These are phyloP conservation scores for Drosophila niveifrons DNA, from an alignment of 2,888 invertebrate species.

Conservation along the genomic window DNA sequence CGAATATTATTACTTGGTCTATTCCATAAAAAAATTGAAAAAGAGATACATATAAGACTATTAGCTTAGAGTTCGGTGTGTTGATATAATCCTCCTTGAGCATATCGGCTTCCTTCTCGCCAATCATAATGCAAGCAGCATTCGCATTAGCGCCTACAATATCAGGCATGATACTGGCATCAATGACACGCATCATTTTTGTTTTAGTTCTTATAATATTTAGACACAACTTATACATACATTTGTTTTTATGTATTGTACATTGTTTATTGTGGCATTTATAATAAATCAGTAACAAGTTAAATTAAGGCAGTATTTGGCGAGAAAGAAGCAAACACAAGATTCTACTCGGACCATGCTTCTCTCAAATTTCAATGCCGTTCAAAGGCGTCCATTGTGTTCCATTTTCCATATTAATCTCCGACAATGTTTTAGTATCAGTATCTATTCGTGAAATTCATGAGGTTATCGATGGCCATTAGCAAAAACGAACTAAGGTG, in stretches of 20 bases:
- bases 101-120: slow-evolving; percentile 88
- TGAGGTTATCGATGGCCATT: background rate
- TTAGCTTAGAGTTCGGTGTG: slow-evolving; percentile 54
- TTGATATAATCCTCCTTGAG: slow-evolving; percentile 86
- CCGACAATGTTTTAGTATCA: too few relatives aligned
- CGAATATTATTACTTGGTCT: slow-evolving; percentile 7
- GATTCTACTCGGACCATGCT: background rate
- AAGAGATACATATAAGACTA: slow-evolving; percentile 14
- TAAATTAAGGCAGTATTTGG: background rate
- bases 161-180: slow-evolving; percentile 89
- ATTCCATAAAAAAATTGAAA: slow-evolving; percentile 26
- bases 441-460: too few relatives aligned
- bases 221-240: too few relatives aligned
- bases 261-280: too few relatives aligned
- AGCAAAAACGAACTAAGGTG: background rate
- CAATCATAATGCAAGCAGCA: slow-evolving; percentile 88
- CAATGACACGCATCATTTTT: slow-evolving; percentile 87
- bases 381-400: too few relatives aligned
- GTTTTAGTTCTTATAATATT: background rate
- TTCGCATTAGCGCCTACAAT: slow-evolving; percentile 88
- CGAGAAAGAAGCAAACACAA: background rate
- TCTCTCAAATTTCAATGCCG: background rate
- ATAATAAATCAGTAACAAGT: background rate
- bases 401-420: background rate
- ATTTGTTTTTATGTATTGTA: too few relatives aligned